Base-by-base conservation (phyloP, 2,113 vertebrate genomes). In the Cinclus mexicanus region DNA sequence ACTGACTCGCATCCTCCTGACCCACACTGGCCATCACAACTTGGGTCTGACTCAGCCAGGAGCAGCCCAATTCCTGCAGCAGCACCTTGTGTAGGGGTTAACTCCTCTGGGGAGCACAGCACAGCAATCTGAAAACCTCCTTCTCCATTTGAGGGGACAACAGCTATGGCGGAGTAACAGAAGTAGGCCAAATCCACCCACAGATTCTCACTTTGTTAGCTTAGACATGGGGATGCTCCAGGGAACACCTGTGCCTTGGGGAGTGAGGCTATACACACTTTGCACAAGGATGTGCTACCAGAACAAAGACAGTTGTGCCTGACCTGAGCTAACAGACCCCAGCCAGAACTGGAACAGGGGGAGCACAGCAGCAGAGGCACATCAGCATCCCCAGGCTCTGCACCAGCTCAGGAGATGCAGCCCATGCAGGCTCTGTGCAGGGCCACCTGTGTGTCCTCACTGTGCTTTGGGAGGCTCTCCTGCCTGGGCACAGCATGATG, bases 1-100 rank as follows among this genome's bases (percentile, higher is more conserved):
- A 39, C 47, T 86, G 89, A 89, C 86, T 94, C 47, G 59, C 60
- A 77, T 67, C 89, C 88, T 93, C 72, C 64, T 88, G 90, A 90
- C 53, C 59, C 50, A n/a, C 46, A 14, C n/a, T 46, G 55, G 49
- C 44, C 2, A 46, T 2, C 52, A 44, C 28, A 81, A 33, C 42
- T 37, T 37, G 60, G 83, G n/a, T 68, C 44, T 8, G 63, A 71
- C 72, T 77, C 71, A 53, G 42, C 26, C 50, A 64, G 60, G 19
- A 68, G 31, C 64, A 31, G 60, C 8, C 37, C 1, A 4, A 5
- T 31, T 70, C n/a, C 72, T 74, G 63, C 67, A 87, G 26, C 56
- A 77, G 52, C 35, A 47, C 37, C 41, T 76, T 23, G 0, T 9
- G 6, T 6, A 72, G 20, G 19, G 61, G 31, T 69, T 61, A 84